Base-by-base conservation (phyloP, 2,888 invertebrate genomes). In the Drosophila birchii region DNA sequence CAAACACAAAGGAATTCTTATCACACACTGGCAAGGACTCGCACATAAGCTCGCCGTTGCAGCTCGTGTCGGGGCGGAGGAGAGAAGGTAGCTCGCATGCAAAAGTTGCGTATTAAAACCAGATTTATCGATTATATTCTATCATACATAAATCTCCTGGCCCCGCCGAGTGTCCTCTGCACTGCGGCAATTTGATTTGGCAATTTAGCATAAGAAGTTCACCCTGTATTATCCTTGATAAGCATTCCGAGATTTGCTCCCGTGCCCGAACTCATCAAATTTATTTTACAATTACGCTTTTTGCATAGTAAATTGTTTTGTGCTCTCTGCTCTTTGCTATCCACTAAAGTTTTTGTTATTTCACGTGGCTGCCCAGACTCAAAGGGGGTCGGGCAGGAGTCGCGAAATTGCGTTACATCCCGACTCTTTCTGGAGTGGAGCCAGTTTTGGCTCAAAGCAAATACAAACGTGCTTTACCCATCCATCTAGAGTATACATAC, bases 201-300 rank as follows among this genome's bases (percentile, higher is more conserved):
- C 85, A 73, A 72, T 74, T 79, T 68, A 55, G 62, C 64, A 73
- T 77, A 56, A 73, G 61, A 56, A 49, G 68, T 75, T 74, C 84
- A 84, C 84, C 84, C 84, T 84, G 84, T 84, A 86, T 80, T 75
- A 82, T 80, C 90, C 90, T 76, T 70, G 68, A 56, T 56, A 71
- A 78, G 74, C 55, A 66, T 49, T 56, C n/a, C 23, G 45, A 59
- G 55, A 51, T 41, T 39, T 23, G 18, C 69, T 29, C 34, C 45
- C 39, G 47, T 49, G 41, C 59, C 39, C 34, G 34, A 56, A 56
- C 61, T 45, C 57, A 43, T 39, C 55, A 58, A 58, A 47, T 54
- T 75, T 41, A 67, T 51, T 75, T 67, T 66, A 63, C 49, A 53
- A 66, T 75, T 69, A 75, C 53, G 47, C 57, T 36, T 47, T 57